Base-by-base conservation (phyloP, 2,888 invertebrate genomes). In the Athripsodes cinereus region DNA sequence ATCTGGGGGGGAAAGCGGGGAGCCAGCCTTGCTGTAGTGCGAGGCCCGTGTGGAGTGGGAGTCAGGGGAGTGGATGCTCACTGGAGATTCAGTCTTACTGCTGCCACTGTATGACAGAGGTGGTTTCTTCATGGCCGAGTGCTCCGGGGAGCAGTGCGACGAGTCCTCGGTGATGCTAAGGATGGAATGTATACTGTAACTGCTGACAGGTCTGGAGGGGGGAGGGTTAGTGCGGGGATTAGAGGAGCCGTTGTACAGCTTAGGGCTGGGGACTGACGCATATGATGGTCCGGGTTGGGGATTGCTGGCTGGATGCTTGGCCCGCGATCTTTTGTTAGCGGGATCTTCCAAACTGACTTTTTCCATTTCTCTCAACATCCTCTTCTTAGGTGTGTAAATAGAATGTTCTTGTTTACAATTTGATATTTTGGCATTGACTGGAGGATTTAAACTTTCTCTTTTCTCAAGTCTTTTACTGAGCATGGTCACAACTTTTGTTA, bases 161-260 rank as follows among this genome's bases (percentile, higher is more conserved):
- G 54, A 26, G 66, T 76, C 78, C 65, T 78, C 78, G 35, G 80
- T 71, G 83, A 85, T 85, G 60, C 88, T 87, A 67, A 92, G 78
- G 70, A 92, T 79, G 64, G 91, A 90, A 69, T 89, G 90, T 72
- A 92, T 92, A 77, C 91, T 91, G 75, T 91, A 91, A 71, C 87
- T 90, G 73, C 88, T 86, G 65, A 82, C 81, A 67, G 82, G 75
- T 66, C 74, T 75, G 55, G 73, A 66, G 22, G 71, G 70, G 10
- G 35, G 40, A 13, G 49, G 46, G 22, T 53, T 49, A 46, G 40
- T 22, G 59, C 70, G 68, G 55, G 69, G 65, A 64, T 71, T 72
- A 66, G 72, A 72, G 65, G 67, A 69, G 22, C 60, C 62, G 53
- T 61, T 57, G 64, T 58, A 55, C 53, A 69, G 22, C 67, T 67